Base-by-base conservation (phyloP, 2,888 invertebrate genomes). In the Perizoma flavofasciatum region DNA sequence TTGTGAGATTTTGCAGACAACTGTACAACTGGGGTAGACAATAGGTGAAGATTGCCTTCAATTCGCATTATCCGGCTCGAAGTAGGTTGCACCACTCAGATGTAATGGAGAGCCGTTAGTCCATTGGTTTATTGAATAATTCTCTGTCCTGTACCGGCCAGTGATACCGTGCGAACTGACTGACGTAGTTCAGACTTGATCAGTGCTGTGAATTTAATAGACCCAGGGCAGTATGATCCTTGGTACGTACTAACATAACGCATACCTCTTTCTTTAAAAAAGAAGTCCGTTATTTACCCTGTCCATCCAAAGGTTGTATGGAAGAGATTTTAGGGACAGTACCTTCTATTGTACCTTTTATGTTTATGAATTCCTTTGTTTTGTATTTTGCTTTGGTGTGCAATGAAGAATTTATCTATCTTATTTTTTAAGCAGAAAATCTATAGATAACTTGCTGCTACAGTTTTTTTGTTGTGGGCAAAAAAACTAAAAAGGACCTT, bases 41-140 rank as follows among this genome's bases (percentile, higher is more conserved):
- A 81, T 78, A 75, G 78, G 78, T 78, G 79, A 86, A 88, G 89
- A 90, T 91, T 90, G 85, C 82, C 81, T 87, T 89, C 88, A 91
- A 91, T 91, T 91, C 87, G 85, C 83, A 89, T 89, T 88, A 88
- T 90, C 91, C 91, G 90, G 89, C 88, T 85, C 82, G 86, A 90
- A 86, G 83, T 89, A 89, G 89, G 88, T 87, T 89, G 88, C 78
- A 81, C 81, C 79, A 81, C 79, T 80, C 79, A 83, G 83, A 82
- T 80, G 82, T 82, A 85, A 88, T 87, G 80, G 88, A 85, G 89
- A 88, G 86, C 88, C 89, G 89, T 89, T 88, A 86, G 82, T 85
- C 82, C 85, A 86, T 89, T 89, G 88, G 80, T 80, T 90, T 88
- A 92, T 92, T 91, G 89, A 86, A 92, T 92, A 89, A 91, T 90